Conservation (phyloP, 1,140 invertebrate genomes). For the Saxidomus purpurata region DNA sequence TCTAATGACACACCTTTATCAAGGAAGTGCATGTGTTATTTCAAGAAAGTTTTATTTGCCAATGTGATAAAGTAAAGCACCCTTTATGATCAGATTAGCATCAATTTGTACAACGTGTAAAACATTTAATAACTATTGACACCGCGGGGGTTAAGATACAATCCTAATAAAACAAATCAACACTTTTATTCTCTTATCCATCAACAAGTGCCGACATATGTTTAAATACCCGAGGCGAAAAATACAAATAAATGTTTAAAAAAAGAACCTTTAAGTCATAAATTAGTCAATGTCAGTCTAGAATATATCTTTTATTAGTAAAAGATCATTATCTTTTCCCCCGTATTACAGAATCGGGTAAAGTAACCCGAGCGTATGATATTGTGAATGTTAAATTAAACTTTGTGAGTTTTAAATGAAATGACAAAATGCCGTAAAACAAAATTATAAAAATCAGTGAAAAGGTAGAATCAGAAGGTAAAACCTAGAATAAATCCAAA, state of each 20-base stretch:
- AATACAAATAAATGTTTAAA: neutral
- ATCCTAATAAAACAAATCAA: conserved; percentile 47
- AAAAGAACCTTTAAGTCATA: conserved; percentile 1
- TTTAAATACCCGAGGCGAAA: conserved; percentile 23
- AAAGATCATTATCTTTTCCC: neutral
- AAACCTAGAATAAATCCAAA: no score
- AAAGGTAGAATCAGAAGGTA: no score
- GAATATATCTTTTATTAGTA: conserved; percentile 19
- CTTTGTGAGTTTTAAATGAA: no score
- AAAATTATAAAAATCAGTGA: no score
- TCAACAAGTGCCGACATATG: conserved; percentile 9
- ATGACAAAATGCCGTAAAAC: no score
- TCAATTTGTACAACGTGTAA: conserved; percentile 59
- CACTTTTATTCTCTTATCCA: conserved; percentile 17
- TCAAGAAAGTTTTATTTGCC: conserved; percentile 30
- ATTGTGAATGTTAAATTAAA: no score
- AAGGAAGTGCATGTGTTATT: conserved; percentile 38
- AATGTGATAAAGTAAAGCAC: neutral
- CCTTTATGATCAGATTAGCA: conserved; percentile 45
- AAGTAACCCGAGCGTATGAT: no score
- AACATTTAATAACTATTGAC: neutral
- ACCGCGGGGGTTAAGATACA: neutral
- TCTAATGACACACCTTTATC: neutral
- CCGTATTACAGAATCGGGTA: no score
- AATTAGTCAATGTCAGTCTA: conserved; percentile 35